phyloP scores from a whole-genome alignment of 2,797 vertebrate genomes.

The Thripadectes ignobilis region DNA sequence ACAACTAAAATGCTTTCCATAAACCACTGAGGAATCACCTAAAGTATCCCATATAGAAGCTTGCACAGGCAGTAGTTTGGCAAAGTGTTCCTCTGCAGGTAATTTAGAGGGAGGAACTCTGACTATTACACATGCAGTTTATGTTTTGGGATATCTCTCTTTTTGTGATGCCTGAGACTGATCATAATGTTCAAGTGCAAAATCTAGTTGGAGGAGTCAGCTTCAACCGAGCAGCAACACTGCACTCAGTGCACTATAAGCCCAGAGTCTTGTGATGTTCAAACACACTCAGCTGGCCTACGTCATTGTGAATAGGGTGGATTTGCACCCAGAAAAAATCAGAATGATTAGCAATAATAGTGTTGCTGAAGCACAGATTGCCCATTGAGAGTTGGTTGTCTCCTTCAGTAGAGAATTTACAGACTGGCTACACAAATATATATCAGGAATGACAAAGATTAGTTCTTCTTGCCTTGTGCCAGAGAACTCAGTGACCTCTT shows the following conservation, averaged over 20 bases:
- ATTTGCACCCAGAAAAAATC: background rate
- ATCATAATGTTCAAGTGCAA: background rate
- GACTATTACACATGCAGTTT: background rate
- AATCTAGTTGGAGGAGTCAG: background rate
- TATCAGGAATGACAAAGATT: background rate
- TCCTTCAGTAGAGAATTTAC: background rate
- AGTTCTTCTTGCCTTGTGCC: background rate
- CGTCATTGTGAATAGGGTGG: background rate
- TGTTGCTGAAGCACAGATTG: background rate
- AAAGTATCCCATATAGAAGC: background rate
- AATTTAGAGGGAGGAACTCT: background rate
- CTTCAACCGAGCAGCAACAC: background rate
- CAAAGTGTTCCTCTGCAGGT: background rate
- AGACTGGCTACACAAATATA: background rate
- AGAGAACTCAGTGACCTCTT: conserved; percentile 15
- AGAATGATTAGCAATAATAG: background rate
- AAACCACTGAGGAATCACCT: background rate
- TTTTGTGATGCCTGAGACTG: background rate
- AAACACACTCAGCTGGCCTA: rapidly evolving
- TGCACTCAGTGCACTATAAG: rapidly evolving
- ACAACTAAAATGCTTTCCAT: background rate
- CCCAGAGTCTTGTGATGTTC: rapidly evolving
- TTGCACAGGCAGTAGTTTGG: background rate
- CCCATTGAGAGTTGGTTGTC: background rate
- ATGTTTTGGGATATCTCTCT: background rate